phyloP scores from a whole-genome alignment of 2,888 invertebrate genomes.

The Nasonia oneida region DNA sequence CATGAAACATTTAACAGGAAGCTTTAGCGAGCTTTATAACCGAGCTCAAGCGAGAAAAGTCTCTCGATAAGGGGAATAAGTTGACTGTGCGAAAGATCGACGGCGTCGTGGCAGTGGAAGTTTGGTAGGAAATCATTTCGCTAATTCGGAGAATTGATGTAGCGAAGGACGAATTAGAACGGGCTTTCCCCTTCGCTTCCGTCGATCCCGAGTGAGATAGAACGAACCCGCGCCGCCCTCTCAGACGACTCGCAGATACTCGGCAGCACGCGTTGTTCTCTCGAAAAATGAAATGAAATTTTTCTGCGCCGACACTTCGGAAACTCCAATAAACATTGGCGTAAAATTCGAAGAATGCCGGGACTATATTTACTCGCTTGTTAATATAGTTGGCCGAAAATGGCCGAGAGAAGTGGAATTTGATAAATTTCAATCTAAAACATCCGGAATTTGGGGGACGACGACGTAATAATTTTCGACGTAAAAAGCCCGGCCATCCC shows the following conservation, averaged over 20 bases:
- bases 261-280: background rate
- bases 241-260: background rate
- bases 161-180: constrained; percentile 68
- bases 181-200: constrained; percentile 37
- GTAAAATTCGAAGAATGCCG: constrained; percentile 29
- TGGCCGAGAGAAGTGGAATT: background rate
- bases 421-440: constrained; percentile 54
- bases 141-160: constrained; percentile 73
- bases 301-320: background rate
- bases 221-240: constrained; percentile 3
- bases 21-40: background rate
- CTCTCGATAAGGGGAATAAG: constrained; percentile 56
- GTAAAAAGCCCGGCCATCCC: constrained; percentile 42
- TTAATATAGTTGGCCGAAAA: constrained; percentile 16
- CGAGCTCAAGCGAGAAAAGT: constrained; percentile 26
- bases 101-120: constrained; percentile 54
- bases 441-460: constrained; percentile 33
- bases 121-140: constrained; percentile 71
- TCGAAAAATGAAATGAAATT: constrained; percentile 23
- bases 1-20: constrained; percentile 28
- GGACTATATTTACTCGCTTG: constrained; percentile 17
- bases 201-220: constrained; percentile 16
- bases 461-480: constrained; percentile 35
- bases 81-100: constrained; percentile 50
- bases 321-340: background rate